phyloP scores from a whole-genome alignment of 2,888 invertebrate species.

The Pterostichus madidus region DNA sequence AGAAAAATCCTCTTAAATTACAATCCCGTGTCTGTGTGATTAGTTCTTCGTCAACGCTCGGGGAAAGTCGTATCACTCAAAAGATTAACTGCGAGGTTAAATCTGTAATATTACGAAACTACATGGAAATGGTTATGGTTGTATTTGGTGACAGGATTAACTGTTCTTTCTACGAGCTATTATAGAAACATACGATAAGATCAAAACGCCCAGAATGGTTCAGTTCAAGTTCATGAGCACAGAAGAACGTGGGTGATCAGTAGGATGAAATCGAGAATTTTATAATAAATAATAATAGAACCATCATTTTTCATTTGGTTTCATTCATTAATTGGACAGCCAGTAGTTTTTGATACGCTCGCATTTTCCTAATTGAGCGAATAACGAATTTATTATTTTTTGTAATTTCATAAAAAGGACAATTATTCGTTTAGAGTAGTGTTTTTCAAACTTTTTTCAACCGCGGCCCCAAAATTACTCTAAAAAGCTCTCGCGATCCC shows the following conservation, averaged over 20 bases:
- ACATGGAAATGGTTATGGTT: constrained; percentile 8
- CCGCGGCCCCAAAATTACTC: no score
- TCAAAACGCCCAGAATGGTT: constrained; percentile 43
- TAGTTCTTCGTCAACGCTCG: constrained; percentile 56
- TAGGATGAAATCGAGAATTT: constrained; percentile 21
- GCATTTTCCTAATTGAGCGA: no score
- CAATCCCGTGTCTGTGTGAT: constrained; percentile 49
- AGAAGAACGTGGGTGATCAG: constrained; percentile 1
- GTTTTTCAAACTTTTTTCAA: no score
- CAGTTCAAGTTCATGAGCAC: constrained; percentile 50
- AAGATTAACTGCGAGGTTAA: constrained; percentile 24
- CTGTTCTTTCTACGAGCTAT: constrained; percentile 49
- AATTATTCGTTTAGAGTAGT: no score
- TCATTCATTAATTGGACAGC: not conserved
- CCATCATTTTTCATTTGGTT: not conserved
- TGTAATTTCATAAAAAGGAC: no score
- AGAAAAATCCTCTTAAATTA: constrained; percentile 60
- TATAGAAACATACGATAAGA: constrained; percentile 43
- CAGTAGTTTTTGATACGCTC: no score
- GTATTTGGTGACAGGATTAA: constrained; percentile 53
- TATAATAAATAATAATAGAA: not conserved
- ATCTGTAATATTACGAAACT: constrained; percentile 51
- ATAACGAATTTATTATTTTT: no score
- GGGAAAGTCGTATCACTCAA: constrained; percentile 50
- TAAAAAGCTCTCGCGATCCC: no score